Evolutionary conservation across 2,113 vertebrate genomes (phyloP).

Genomic region (Orthochromis malagaraziensis): DNA sequence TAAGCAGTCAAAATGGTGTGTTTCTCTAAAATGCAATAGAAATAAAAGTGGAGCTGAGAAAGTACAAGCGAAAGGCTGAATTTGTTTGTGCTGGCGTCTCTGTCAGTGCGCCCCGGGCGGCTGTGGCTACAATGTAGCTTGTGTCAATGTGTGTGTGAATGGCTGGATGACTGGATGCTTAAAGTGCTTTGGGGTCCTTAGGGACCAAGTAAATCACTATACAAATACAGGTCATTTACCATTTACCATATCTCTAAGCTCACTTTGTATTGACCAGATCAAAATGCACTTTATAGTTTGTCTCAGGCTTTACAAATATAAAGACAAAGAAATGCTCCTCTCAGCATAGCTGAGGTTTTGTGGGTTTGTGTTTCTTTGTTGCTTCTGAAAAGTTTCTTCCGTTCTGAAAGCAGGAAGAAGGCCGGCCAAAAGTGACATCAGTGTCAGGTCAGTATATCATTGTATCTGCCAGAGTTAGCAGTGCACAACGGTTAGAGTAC

Average conservation of each 20-base stretch:
- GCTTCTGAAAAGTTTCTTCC: background rate
- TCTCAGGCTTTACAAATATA: background rate
- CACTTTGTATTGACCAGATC: background rate
- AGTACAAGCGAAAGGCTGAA: background rate
- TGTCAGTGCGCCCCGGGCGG: accelerated
- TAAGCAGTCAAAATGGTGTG: background rate
- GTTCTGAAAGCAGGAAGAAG: background rate
- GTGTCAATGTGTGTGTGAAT: accelerated
- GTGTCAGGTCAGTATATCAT: background rate
- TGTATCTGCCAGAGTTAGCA: accelerated
- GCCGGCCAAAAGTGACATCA: background rate
- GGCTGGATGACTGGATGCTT: background rate
- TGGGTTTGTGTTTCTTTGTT: background rate
- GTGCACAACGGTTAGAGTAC: accelerated
- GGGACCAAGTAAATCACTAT: accelerated
- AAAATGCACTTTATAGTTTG: background rate
- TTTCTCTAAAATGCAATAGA: background rate
- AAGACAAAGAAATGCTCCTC: background rate
- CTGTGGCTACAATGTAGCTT: background rate
- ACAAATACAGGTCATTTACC: background rate
- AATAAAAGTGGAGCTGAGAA: background rate
- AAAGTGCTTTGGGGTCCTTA: background rate
- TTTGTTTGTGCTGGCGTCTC: background rate
- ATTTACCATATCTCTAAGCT: background rate
- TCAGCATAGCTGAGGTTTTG: background rate